phyloP scores from a whole-genome alignment of 2,797 vertebrate species.

The Amblyraja radiata region DNA sequence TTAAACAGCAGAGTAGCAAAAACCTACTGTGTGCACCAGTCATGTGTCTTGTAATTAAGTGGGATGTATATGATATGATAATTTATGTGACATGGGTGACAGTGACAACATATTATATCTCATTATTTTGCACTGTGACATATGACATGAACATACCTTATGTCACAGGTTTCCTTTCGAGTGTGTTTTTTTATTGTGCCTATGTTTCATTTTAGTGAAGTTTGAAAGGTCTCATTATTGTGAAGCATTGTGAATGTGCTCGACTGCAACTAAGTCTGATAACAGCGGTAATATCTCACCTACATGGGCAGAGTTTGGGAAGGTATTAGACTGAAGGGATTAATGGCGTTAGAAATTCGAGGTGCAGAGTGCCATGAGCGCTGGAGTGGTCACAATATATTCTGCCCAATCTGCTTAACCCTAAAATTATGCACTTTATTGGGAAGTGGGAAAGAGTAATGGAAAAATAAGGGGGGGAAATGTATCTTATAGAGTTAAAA shows the following conservation, averaged over 20 bases:
- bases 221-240: slow-evolving; percentile 35
- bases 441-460: too few relatives aligned
- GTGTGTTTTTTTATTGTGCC: slow-evolving; percentile 19
- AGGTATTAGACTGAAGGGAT: neutral
- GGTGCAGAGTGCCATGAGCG: too few relatives aligned
- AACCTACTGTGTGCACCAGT: slow-evolving; percentile 16
- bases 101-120: slow-evolving; percentile 38
- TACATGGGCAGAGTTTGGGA: slow-evolving; percentile 9
- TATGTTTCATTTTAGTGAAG: slow-evolving; percentile 28
- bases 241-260: neutral
- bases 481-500: neutral
- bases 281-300: slow-evolving; percentile 27
- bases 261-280: slow-evolving; percentile 11
- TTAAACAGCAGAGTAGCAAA: slow-evolving; percentile 11
- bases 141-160: slow-evolving; percentile 37
- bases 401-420: neutral
- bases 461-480: neutral
- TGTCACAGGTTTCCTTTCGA: slow-evolving; percentile 27
- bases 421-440: neutral
- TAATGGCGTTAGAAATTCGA: neutral
- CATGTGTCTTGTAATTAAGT: slow-evolving; percentile 35
- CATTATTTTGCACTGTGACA: slow-evolving; percentile 36
- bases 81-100: slow-evolving; percentile 35
- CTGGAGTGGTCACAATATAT: neutral
- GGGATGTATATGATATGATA: slow-evolving; percentile 36